Conservation (phyloP, 2,797 vertebrate genomes). For the Gobionotothen gibberifrons region DNA sequence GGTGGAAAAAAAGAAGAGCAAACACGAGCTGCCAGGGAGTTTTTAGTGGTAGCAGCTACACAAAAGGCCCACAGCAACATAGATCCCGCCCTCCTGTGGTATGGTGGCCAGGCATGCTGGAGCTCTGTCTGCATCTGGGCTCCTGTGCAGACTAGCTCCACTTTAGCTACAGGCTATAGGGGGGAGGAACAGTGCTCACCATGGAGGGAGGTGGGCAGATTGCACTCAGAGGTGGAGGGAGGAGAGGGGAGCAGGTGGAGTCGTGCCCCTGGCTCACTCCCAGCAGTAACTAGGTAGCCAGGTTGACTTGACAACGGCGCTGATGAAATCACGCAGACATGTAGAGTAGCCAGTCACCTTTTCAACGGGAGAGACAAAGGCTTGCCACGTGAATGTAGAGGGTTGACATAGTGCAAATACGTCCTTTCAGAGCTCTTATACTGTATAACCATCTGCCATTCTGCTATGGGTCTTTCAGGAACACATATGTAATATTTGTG, state of each 20-base stretch:
- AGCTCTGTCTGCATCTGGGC: slow-evolving; percentile 60
- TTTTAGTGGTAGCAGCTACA: slow-evolving; percentile 62
- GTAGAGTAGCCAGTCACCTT: slow-evolving; percentile 36
- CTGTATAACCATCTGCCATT: slow-evolving; percentile 16
- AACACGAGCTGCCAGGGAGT: slow-evolving; percentile 57
- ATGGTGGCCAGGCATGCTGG: slow-evolving; percentile 61
- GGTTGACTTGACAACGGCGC: slow-evolving; percentile 29
- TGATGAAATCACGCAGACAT: slow-evolving; percentile 67
- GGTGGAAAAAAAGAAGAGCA: slow-evolving; percentile 56
- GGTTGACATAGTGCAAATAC: slow-evolving; percentile 24
- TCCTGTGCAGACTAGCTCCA: slow-evolving; percentile 65
- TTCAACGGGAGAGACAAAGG: slow-evolving; percentile 47
- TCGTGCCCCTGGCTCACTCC: slow-evolving; percentile 38
- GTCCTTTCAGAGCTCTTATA: slow-evolving; percentile 4
- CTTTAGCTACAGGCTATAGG: slow-evolving; percentile 60
- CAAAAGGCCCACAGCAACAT: slow-evolving; percentile 64
- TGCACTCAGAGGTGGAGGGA: slow-evolving; percentile 41
- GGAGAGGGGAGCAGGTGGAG: slow-evolving; percentile 64
- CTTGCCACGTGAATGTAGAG: slow-evolving; percentile 22
- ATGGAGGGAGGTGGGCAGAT: slow-evolving; percentile 73
- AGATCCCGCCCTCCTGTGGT: slow-evolving; percentile 71
- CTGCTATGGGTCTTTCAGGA: not conserved
- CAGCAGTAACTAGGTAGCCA: slow-evolving; percentile 26
- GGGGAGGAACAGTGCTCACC: slow-evolving; percentile 54
- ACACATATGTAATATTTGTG: slow-evolving; percentile 1